Conservation (phyloP, 2,888 invertebrate genomes). For the Papilio demoleus region DNA sequence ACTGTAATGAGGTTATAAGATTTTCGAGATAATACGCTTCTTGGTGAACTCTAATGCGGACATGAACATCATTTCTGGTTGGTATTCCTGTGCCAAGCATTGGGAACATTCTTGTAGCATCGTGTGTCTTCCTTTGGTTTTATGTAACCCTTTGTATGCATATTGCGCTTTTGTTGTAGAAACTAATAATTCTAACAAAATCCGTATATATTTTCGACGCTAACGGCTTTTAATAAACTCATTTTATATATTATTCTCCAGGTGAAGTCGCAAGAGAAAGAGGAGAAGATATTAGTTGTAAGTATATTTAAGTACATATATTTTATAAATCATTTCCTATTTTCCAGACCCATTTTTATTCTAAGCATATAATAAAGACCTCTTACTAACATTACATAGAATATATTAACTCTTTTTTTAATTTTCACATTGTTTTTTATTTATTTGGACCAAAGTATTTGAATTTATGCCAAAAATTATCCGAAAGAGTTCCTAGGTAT, state of each 20-base stretch:
- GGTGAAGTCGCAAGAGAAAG: slow-evolving; percentile 90
- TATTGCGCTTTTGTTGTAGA: slow-evolving; percentile 74
- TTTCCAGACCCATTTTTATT: not conserved
- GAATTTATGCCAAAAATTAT: too few species aligned
- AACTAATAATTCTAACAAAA: slow-evolving; percentile 35
- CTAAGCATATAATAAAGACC: too few species aligned
- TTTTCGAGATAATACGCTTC: slow-evolving; percentile 74
- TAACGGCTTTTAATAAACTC: slow-evolving; percentile 24
- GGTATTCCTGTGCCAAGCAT: slow-evolving; percentile 75
- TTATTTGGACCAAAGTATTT: too few species aligned
- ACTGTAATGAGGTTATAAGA: slow-evolving; percentile 49
- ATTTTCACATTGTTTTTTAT: too few species aligned
- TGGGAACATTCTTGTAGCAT: slow-evolving; percentile 60
- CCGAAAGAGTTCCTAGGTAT: too few species aligned
- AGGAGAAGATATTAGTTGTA: slow-evolving; percentile 90
- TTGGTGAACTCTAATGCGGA: slow-evolving; percentile 83
- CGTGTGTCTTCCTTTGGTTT: slow-evolving; percentile 62
- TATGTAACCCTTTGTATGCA: slow-evolving; percentile 59
- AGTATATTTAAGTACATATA: slow-evolving; percentile 75
- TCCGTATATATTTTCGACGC: slow-evolving; percentile 28
- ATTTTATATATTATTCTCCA: slow-evolving; percentile 72
- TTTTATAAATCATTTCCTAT: not conserved
- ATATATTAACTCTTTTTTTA: too few species aligned
- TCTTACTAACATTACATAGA: too few species aligned
- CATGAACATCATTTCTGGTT: slow-evolving; percentile 75